Conservation (phyloP, 2,888 invertebrate species). For the Drosophila cyrtoloma region DNA sequence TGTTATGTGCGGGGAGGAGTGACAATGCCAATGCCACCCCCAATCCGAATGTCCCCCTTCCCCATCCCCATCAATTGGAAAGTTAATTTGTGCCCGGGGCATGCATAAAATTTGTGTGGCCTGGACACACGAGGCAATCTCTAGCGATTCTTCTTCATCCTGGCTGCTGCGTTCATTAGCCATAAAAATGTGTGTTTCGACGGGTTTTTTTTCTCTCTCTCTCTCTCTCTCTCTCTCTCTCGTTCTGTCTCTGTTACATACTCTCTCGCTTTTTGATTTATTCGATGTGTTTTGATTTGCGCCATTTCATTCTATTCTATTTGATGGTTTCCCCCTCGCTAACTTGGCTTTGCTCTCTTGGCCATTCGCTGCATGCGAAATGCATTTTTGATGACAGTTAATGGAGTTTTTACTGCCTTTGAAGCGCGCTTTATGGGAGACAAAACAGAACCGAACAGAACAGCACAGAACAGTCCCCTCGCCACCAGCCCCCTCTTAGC, state of each 20-base stretch:
- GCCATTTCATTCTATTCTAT: conserved; percentile 77
- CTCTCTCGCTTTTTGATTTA: conserved; percentile 71
- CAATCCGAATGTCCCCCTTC: background rate
- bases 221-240: conserved; percentile 29
- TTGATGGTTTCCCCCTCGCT: conserved; percentile 53
- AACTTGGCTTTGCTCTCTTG: conserved; percentile 10
- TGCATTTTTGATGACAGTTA: conserved; percentile 83
- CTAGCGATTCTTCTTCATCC: conserved; percentile 30
- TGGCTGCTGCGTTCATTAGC: conserved; percentile 70
- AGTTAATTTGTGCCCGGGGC: conserved; percentile 69
- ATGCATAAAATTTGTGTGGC: conserved; percentile 55
- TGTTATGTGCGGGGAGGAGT: conserved; percentile 63
- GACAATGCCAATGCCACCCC: conserved; percentile 40
- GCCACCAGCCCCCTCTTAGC: conserved; percentile 17
- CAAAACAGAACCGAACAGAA: conserved; percentile 4
- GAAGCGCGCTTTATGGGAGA: conserved; percentile 57
- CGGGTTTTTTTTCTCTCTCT: conserved; percentile 2
- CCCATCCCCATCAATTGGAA: conserved; percentile 54
- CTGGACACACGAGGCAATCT: conserved; percentile 38
- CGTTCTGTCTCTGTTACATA: no score
- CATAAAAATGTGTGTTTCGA: conserved; percentile 58
- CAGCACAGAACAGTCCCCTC: background rate
- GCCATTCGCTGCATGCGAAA: conserved; percentile 71
- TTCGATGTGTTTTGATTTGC: conserved; percentile 76
- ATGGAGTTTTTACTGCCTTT: conserved; percentile 80